These are phyloP conservation scores for Eurois occulta DNA, from an alignment of 2,888 invertebrate genomes.

Conservation along the genomic window DNA sequence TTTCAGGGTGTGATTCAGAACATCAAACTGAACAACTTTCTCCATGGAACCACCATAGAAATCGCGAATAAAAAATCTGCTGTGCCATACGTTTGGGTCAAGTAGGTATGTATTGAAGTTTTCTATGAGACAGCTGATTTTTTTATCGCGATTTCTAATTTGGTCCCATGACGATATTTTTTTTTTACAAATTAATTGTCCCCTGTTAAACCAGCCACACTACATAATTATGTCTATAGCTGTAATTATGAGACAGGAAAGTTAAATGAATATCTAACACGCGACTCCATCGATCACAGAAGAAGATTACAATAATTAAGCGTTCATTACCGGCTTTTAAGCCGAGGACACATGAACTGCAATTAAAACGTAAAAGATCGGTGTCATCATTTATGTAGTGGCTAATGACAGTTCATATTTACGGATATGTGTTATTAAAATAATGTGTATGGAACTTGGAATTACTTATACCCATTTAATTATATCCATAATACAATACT, in stretches of 20 bases:
- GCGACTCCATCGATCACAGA: conserved; percentile 50
- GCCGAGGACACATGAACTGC: conserved; percentile 15
- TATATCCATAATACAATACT: no score
- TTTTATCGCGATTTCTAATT: no score
- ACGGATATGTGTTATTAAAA: conserved; percentile 6
- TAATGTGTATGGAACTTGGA: background rate
- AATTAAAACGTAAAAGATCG: conserved; percentile 42
- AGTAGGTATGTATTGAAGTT: background rate
- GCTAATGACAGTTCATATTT: conserved; percentile 7
- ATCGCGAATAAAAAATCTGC: no score
- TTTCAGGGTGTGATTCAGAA: background rate
- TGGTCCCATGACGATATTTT: background rate
- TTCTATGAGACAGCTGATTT: background rate
- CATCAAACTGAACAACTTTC: background rate
- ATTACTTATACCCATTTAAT: background rate
- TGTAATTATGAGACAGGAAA: conserved; percentile 55
- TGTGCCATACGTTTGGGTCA: background rate
- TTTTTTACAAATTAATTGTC: background rate
- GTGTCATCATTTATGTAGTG: conserved; percentile 10
- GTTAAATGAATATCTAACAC: conserved; percentile 58
- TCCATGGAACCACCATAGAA: background rate
- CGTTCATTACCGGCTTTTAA: conserved; percentile 40
- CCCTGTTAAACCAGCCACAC: conserved; percentile 1
- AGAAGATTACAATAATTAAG: conserved; percentile 53
- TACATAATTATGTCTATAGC: conserved; percentile 19